These are phyloP conservation scores for Peromyscus attwateri DNA, from an alignment of 2,797 vertebrate species.

Conservation along the genomic window DNA sequence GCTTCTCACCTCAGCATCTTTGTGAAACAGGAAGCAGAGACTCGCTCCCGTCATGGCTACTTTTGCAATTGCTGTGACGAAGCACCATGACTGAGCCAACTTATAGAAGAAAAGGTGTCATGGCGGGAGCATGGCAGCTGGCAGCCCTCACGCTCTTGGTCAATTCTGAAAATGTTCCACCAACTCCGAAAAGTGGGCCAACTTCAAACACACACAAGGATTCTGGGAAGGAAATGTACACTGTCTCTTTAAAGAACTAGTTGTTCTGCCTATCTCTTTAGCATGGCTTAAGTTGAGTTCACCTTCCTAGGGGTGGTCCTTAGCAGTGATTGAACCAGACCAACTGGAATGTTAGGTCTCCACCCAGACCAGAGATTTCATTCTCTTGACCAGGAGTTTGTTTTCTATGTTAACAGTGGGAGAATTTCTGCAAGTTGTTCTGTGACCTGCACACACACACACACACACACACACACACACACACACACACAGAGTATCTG, in stretches of 20 bases:
- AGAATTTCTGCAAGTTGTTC: background rate
- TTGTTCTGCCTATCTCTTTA: background rate
- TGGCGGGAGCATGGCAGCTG: accelerated
- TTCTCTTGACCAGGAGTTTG: background rate
- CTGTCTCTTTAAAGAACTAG: background rate
- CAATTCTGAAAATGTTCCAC: background rate
- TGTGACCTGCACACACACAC: background rate
- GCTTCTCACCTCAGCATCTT: background rate
- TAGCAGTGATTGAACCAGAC: background rate
- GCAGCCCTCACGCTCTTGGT: background rate
- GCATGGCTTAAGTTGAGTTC: background rate
- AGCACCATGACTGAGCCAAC: background rate
- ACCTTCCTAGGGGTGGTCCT: background rate
- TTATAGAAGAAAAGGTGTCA: background rate
- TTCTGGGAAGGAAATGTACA: background rate
- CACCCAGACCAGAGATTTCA: background rate
- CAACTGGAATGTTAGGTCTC: background rate
- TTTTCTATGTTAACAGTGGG: background rate
- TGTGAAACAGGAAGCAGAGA: no score
- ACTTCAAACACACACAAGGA: background rate
- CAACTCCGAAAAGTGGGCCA: background rate
- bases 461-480: background rate
- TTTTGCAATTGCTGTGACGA: background rate
- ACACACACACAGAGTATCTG: background rate
- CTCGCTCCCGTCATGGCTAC: background rate